Evolutionary conservation across 2,113 vertebrate genomes (phyloP).

Genomic region (Tauraco erythrolophus): DNA sequence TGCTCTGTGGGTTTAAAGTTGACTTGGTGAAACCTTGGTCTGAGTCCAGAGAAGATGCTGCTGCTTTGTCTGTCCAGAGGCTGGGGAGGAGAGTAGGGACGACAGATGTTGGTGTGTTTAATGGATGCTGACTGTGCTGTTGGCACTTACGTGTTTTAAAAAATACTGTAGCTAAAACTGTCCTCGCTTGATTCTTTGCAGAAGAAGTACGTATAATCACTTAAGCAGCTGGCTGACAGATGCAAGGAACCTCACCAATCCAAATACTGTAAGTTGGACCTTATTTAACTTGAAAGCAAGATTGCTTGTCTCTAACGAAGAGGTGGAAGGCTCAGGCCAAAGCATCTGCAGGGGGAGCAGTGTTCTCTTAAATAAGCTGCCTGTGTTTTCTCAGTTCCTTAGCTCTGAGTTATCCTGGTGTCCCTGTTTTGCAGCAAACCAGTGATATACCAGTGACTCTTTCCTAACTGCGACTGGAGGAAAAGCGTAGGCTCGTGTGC

Average conservation of each 20-base stretch:
- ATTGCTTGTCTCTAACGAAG: neutral
- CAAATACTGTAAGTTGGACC: conserved; percentile 92
- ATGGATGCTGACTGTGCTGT: neutral
- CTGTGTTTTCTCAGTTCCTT: neutral
- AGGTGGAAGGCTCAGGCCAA: neutral
- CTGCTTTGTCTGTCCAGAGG: neutral
- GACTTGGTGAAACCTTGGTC: neutral
- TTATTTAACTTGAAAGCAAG: neutral
- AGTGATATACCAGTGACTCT: neutral
- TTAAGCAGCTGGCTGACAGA: conserved; percentile 99
- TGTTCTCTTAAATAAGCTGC: neutral
- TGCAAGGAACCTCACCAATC: conserved; percentile 98
- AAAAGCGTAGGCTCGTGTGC: neutral
- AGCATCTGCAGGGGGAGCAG: neutral
- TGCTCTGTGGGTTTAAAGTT: neutral
- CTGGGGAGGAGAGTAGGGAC: neutral
- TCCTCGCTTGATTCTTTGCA: conserved; percentile 72
- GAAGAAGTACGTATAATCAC: conserved; percentile 98
- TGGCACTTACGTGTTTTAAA: neutral
- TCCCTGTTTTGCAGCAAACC: neutral
- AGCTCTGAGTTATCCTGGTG: neutral
- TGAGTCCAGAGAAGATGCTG: neutral
- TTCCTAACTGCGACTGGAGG: neutral
- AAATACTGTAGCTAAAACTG: neutral
- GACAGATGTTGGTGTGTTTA: neutral